phyloP scores from a whole-genome alignment of 2,888 invertebrate genomes.

The Thyatira batis region DNA sequence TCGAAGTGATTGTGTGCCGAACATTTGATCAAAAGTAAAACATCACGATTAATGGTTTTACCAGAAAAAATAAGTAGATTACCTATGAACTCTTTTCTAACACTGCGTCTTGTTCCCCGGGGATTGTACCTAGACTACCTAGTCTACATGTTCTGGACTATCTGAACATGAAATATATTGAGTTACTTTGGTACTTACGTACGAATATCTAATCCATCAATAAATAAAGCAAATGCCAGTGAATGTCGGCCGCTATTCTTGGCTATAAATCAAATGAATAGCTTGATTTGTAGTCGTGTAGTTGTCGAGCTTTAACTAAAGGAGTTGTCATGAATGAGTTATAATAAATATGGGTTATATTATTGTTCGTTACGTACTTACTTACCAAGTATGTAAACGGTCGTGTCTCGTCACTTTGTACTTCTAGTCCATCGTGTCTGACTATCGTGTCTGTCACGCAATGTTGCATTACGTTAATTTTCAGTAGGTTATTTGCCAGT shows the following conservation, averaged over 20 bases:
- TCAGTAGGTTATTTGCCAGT: slow-evolving; percentile 19
- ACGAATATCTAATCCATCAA: neutral
- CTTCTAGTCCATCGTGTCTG: too few relatives aligned
- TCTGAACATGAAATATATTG: too few relatives aligned
- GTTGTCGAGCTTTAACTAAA: neutral
- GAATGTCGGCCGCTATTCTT: neutral
- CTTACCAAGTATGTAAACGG: slow-evolving; percentile 19
- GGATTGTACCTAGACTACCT: too few relatives aligned
- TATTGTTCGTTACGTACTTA: slow-evolving; percentile 14
- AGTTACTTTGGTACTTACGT: too few relatives aligned
- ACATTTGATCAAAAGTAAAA: too few relatives aligned
- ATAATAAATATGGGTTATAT: neutral
- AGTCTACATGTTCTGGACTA: too few relatives aligned
- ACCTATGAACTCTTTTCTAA: too few relatives aligned
- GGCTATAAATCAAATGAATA: neutral
- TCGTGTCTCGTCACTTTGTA: slow-evolving; percentile 15
- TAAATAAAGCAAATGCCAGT: neutral
- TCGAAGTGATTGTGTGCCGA: neutral
- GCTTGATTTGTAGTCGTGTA: neutral
- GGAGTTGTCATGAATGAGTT: neutral
- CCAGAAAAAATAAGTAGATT: too few relatives aligned
- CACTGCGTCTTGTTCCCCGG: too few relatives aligned
- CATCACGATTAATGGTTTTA: too few relatives aligned
- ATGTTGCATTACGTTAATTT: slow-evolving; percentile 29
- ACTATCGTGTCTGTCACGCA: slow-evolving; percentile 23